Conservation (phyloP, 1,140 invertebrate species). For the Glomeris maerens region DNA sequence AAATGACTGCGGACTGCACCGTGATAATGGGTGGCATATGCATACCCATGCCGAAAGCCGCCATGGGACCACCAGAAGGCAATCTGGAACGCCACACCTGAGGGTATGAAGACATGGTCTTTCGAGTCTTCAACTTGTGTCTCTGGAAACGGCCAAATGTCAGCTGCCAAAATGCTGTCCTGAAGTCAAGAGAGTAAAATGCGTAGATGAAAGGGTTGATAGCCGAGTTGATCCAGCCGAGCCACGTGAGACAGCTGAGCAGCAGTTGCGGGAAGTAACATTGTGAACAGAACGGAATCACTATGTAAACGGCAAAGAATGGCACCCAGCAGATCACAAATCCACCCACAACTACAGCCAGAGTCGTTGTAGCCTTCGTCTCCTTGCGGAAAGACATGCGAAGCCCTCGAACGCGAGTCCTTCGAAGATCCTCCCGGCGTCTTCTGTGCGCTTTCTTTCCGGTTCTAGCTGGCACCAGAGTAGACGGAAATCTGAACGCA, state of each 20-base stretch:
- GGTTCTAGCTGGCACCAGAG: too few relatives aligned
- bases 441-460: too few relatives aligned
- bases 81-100: constrained; percentile 2
- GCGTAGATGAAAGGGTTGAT: constrained; percentile 79
- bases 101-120: not conserved
- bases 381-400: constrained; percentile 40
- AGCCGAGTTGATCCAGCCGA: constrained; percentile 82
- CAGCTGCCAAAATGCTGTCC: constrained; percentile 63
- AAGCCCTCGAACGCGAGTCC: constrained; percentile 3
- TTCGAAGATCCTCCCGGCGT: not conserved
- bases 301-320: constrained; percentile 72
- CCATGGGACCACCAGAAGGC: not conserved
- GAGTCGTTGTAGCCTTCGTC: constrained; percentile 73
- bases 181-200: constrained; percentile 69
- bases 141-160: constrained; percentile 28
- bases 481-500: too few relatives aligned
- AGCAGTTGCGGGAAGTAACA: constrained; percentile 39
- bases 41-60: too few relatives aligned
- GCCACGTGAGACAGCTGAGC: constrained; percentile 72
- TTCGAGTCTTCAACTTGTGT: not conserved
- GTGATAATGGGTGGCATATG: not conserved
- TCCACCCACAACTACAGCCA: constrained; percentile 79
- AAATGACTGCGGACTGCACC: constrained; percentile 1
- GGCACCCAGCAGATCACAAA: constrained; percentile 82
- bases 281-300: constrained; percentile 50